Percentiles rank a stretch among this genome's conserved stretches.
Conservation (phyloP, 2,888 invertebrate species). For the Dasysyrphus albostriatus region DNA sequence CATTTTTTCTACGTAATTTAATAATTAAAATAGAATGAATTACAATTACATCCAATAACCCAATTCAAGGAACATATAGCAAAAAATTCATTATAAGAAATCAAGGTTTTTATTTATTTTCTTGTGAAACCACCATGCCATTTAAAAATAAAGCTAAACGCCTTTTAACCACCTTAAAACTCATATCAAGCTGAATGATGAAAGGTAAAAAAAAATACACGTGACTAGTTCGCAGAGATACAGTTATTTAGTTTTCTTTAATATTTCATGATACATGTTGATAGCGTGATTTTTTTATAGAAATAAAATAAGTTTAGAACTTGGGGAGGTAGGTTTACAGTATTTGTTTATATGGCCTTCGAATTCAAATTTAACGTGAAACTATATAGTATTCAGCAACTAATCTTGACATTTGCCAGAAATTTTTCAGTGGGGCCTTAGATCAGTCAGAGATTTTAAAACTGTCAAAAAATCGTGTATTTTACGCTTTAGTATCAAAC, state of each 20-base stretch:
- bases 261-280: constrained; percentile 5
- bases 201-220: not conserved
- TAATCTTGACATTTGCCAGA: too few species aligned
- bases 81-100: not conserved
- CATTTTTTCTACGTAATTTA: not conserved
- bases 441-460: too few species aligned
- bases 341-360: not conserved
- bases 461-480: too few species aligned
- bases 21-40: not conserved
- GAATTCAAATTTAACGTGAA: not conserved
- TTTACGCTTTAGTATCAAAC: too few species aligned
- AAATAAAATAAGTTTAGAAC: not conserved
- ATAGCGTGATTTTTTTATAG: constrained; percentile 8
- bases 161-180: too few species aligned
- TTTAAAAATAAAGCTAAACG: not conserved
- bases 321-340: not conserved
- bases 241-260: constrained; percentile 1
- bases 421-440: too few species aligned
- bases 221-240: constrained; percentile 20
- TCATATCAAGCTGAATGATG: not conserved
- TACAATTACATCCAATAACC: too few species aligned
- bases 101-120: not conserved
- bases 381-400: too few species aligned
- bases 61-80: not conserved
- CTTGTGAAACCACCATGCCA: not conserved